Evolutionary conservation across 2,113 vertebrate genomes (phyloP), one percentile per base, ranked within the genome.

Genomic region (Megatriorchis doriae): DNA sequence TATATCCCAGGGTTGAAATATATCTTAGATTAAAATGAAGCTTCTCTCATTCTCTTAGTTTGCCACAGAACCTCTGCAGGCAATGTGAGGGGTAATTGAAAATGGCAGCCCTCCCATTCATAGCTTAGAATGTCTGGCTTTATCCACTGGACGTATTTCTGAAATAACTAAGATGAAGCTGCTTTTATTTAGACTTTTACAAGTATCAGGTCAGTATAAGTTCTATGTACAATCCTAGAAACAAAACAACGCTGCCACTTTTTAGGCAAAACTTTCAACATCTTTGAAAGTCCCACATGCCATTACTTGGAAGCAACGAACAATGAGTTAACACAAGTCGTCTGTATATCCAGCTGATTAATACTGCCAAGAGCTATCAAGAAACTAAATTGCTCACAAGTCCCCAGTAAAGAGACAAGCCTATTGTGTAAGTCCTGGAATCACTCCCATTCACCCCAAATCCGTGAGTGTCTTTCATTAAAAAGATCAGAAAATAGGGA

Each of bases 41-140:
- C 43, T 79, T 63, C 67, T 63, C 36, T 43, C 9, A 5, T 38
- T 16, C 18, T 16, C 38, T 40, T 40, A 18, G 47, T 29, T 80
- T 73, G 61, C 38, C 34, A 52, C 18, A 40, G 42, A 52, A 34
- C 7, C 34, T 34, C 77, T 77, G 75, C 43, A 29, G 58, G 56
- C 21, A 32, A 65, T 3, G 17, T 5, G 48, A 67, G 22, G 25
- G 48, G 27, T 23, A n/a, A 68, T 1, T 40, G 29, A 36, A 80
- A 81, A 26, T 3, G 11, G 53, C 55, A 66, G 52, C 36, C 65
- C 71, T 42, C 38, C 34, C 15, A 4, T 14, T 27, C 53, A 32
- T 0, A 23, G 48, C 20, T 42, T 27, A 21, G 20, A 4, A 9
- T 0, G 0, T 10, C 38, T 19, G 56, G n/a, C 27, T 88, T 48